Base-by-base conservation (phyloP, 2,888 invertebrate species). In the Dilophus febrilis region DNA sequence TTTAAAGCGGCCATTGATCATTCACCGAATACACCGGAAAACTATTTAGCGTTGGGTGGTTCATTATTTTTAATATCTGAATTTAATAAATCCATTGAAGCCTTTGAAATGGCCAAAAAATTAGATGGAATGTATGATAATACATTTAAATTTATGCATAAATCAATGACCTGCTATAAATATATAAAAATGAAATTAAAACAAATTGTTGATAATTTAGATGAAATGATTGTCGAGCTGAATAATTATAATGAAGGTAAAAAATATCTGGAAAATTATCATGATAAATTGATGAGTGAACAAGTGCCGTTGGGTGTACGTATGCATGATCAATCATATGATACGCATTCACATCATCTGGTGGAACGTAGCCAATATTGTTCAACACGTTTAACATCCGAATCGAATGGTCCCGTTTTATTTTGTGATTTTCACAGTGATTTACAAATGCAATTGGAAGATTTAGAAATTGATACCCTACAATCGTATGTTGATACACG, bases 391-490 rank as follows among this genome's bases (percentile, higher is more conserved):
- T 59, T 56, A 1, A 49, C 55, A 2, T 51, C 51, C 2, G 55
- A 54, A 0, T 53, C 54, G 10, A 57, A 57, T 19, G 57, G 59
- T 43, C 58, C 60, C 1, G 55, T 61, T 17, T 44, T 61, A 7
- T 58, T 59, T 44, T 61, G 61, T 44, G 62, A 61, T 51, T 62
- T 61, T 42, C 58, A 59, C 32, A 58, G 60, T 2, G 62, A 61
- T 33, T 50, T 62, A 42, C 61, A 62, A 48, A 57, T 61, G 55
- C 55, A 57, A 16, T 47, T 61, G 26, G 59, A 58, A 43, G 57
- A 57, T 14, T 55, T 57, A 5, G 60, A 59, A 31, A 56, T 58
- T 26, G 59, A 42, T 39, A 22, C 32, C 29, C 5, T 38, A 39
- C 22, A 42, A 39, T 19, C 11, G 7, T 33, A 33, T 11, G 13